Evolutionary conservation across 2,797 vertebrate genomes (phyloP), one percentile per base, ranked within the genome.

Genomic region (Falco columbarius): DNA sequence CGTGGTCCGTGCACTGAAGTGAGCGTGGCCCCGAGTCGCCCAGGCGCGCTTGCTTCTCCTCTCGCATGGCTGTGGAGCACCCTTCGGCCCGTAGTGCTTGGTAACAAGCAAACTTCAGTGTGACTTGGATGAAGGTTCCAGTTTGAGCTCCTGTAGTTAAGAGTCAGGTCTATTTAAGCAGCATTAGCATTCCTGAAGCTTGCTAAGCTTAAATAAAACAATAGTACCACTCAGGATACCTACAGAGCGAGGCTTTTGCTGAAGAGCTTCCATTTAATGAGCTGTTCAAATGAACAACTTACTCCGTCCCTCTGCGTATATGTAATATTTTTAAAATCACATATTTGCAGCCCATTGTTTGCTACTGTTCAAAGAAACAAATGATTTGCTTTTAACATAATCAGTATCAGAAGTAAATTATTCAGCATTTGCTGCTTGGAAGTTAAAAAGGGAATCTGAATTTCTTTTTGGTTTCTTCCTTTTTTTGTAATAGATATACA

Each of bases 361-460:
- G 79, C 88, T 82, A 38, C 4, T 77, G 86, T 95, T 97, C 90
- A 67, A 94, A 95, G 96, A 96, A 97, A 93, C 96, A 96, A 93
- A 95, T 81, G n/a, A 77, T 97, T 96, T 63, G 92, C 97, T 97
- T 97, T 97, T 97, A 94, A 97, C 95, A 72, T 95, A 93, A 87
- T 94, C 71, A 47, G 81, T 56, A 95, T 94, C 90, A 71, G 84
- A 96, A 96, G 92, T 94, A 94, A 97, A 95, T 97, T 97, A 97
- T 97, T 98, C 95, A 92, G 83, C 42, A 5, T 95, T 96, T 79
- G 79, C 92, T 82, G 83, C 94, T 97, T 84, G 74, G 75, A 96
- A 97, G 87, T 96, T 91, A 94, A 96, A 96, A 97, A 97, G 81
- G 70, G 92, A 97, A 93, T 76, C 79, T 70, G 70, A 95, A 95